A percentile compares a stretch with the other conserved stretches of the same genome.
These are phyloP conservation scores for Alligator mississippiensis DNA, from an alignment of 2,113 vertebrate genomes.

Conservation along the genomic window DNA sequence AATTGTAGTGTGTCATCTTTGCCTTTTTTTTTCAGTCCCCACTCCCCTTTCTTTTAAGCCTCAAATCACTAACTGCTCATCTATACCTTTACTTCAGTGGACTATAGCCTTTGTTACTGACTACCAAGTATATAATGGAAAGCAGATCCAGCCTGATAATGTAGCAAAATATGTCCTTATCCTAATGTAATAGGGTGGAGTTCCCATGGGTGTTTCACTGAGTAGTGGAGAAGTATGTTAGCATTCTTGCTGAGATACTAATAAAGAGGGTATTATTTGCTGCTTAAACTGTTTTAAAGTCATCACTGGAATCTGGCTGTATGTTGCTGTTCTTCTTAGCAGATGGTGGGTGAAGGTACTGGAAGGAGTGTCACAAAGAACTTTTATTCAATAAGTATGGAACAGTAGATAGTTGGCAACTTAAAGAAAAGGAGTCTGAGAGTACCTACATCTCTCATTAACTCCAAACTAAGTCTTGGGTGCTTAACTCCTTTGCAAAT, in stretches of 20 bases:
- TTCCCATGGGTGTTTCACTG: slow-evolving; percentile 53
- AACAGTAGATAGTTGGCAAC: neutral
- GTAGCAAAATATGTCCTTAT: slow-evolving; percentile 41
- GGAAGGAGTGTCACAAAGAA: slow-evolving; percentile 24
- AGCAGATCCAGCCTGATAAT: slow-evolving; percentile 58
- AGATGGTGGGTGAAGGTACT: neutral
- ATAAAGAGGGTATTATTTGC: slow-evolving; percentile 58
- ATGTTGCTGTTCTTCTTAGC: slow-evolving; percentile 33
- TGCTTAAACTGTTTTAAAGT: slow-evolving; percentile 53
- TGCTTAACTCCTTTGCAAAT: neutral
- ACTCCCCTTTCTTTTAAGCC: slow-evolving; percentile 37
- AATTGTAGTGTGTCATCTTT: slow-evolving; percentile 66
- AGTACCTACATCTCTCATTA: neutral
- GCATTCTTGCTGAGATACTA: slow-evolving; percentile 61
- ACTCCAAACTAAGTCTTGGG: neutral
- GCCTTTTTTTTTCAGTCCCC: slow-evolving; percentile 44
- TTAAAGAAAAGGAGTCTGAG: neutral
- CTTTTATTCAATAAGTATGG: neutral
- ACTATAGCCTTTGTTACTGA: slow-evolving; percentile 43
- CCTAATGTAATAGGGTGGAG: slow-evolving; percentile 43
- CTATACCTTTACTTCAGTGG: slow-evolving; percentile 52
- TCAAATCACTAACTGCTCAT: slow-evolving; percentile 48
- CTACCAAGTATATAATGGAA: slow-evolving; percentile 48
- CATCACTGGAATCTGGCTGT: slow-evolving; percentile 45
- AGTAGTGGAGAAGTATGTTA: slow-evolving; percentile 45